Evolutionary conservation across 2,113 vertebrate genomes (phyloP).

Genomic region (Salvelinus fontinalis): DNA sequence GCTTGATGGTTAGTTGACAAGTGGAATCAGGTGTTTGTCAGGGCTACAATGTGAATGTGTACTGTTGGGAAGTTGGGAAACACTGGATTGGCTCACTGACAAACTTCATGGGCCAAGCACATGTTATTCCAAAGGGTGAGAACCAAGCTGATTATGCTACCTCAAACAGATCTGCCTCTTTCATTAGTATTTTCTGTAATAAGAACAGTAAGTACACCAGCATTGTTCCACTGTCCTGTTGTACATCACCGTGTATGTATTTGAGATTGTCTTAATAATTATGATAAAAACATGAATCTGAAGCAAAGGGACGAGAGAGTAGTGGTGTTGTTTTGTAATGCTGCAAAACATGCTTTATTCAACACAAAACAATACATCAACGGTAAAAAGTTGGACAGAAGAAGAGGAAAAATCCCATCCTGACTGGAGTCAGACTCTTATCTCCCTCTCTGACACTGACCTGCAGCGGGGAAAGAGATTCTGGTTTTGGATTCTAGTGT

Average conservation of each 20-base stretch:
- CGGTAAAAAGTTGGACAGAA: constrained; percentile 6
- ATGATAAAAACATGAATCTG: background rate
- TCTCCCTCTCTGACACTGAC: constrained; percentile 50
- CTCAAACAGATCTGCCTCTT: background rate
- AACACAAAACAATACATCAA: constrained; percentile 23
- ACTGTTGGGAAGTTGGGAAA: background rate
- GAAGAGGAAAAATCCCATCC: background rate
- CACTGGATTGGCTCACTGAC: background rate
- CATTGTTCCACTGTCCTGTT: no score
- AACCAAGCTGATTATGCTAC: background rate
- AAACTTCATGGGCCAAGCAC: background rate
- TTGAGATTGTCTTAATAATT: no score
- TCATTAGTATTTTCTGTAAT: no score
- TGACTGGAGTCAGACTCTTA: constrained; percentile 16
- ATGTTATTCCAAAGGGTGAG: background rate
- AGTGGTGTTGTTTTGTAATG: constrained; percentile 2
- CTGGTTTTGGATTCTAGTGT: constrained; percentile 33
- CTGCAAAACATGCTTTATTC: constrained; percentile 47
- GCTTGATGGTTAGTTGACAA: no score
- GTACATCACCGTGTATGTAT: no score
- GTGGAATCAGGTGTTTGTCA: no score
- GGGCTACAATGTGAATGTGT: no score
- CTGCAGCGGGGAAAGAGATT: constrained; percentile 53
- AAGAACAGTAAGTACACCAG: no score
- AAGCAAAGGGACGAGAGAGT: background rate